A percentile compares a stretch with the other conserved stretches of the same genome.
These are phyloP conservation scores for Siniperca scherzeri DNA, from an alignment of 2,797 vertebrate species.

Conservation along the genomic window DNA sequence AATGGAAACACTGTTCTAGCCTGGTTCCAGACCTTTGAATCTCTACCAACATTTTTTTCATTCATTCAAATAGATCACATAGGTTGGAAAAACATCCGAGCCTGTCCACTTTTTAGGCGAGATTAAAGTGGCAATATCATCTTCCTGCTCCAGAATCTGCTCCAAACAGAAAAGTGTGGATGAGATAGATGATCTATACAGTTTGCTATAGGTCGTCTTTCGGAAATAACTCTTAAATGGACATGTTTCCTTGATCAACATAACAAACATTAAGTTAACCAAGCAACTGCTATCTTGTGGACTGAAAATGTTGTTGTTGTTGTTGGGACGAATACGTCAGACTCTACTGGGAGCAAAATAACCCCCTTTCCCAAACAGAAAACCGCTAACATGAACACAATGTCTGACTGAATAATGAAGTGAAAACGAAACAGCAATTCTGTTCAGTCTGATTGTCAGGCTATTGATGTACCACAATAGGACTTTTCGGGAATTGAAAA, in stretches of 20 bases:
- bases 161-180: neutral
- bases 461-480: conserved; percentile 1
- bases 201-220: neutral
- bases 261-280: neutral
- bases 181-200: neutral
- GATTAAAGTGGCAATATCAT: neutral
- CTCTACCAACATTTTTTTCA: neutral
- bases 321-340: neutral
- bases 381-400: neutral
- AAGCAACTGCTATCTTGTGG: neutral
- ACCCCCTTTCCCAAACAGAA: neutral
- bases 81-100: neutral
- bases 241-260: neutral
- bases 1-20: neutral
- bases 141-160: neutral
- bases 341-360: neutral
- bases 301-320: neutral
- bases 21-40: neutral
- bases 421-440: neutral
- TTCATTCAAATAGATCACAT: neutral
- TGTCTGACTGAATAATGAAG: conserved; percentile 14
- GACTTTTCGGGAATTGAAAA: conserved; percentile 5
- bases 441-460: conserved; percentile 1
- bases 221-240: neutral
- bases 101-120: neutral